Percentiles rank a stretch among this genome's conserved stretches.
phyloP scores from a whole-genome alignment of 2,113 vertebrate species.

The Platysteira castanea region DNA sequence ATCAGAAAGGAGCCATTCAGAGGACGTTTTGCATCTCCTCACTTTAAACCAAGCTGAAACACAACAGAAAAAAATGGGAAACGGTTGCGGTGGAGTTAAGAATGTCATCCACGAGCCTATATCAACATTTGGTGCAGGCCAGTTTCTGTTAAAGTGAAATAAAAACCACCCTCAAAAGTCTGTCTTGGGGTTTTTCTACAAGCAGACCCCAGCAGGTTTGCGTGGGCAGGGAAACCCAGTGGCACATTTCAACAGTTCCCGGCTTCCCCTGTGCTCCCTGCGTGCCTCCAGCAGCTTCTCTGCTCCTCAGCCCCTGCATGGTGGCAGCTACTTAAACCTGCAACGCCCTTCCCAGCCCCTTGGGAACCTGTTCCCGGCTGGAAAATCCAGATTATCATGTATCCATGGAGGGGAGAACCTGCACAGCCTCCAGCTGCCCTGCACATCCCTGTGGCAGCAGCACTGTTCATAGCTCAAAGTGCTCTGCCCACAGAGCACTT shows the following conservation, averaged over 20 bases:
- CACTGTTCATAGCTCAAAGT: rapidly evolving
- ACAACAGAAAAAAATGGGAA: background rate
- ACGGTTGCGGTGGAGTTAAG: background rate
- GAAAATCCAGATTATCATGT: slow-evolving; percentile 30
- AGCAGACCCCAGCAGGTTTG: background rate
- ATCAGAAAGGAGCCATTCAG: background rate
- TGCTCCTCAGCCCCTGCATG: background rate
- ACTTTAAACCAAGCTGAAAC: background rate
- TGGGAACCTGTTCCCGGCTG: background rate
- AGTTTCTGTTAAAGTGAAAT: background rate
- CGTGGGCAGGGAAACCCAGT: background rate
- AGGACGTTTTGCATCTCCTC: background rate
- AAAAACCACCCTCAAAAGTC: background rate
- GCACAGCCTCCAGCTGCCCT: background rate
- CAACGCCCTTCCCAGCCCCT: background rate
- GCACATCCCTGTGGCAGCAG: background rate
- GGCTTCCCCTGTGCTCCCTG: background rate
- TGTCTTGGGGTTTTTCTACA: background rate
- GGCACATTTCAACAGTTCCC: background rate
- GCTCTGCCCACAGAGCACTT: background rate
- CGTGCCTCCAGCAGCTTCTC: background rate
- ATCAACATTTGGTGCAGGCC: background rate
- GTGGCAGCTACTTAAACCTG: background rate
- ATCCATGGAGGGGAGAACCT: background rate
- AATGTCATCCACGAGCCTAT: background rate